Percentiles rank a stretch among this genome's conserved stretches.
Evolutionary conservation across 2,888 invertebrate species (phyloP).

Genomic region (Gymnoscelis rufifasciata): DNA sequence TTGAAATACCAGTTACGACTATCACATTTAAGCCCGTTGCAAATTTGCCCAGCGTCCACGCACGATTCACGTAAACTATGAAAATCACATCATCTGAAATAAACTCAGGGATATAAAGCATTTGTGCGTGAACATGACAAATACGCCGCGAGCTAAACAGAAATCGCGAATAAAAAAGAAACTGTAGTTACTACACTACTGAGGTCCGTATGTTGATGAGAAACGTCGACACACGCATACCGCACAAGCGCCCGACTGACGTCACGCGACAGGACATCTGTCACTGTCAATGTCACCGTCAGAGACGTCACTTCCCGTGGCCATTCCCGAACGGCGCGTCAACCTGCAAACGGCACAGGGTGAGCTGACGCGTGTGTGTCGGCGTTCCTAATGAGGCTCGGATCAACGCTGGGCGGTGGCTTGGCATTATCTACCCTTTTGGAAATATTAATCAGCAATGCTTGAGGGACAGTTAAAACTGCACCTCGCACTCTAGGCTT

Average conservation of each 20-base stretch:
- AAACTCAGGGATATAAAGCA: too few species aligned
- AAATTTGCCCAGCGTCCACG: too few species aligned
- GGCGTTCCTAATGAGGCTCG: slow-evolving; percentile 73
- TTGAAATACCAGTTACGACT: too few species aligned
- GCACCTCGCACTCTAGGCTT: too few species aligned
- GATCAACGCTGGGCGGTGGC: slow-evolving; percentile 41
- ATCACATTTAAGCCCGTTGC: too few species aligned
- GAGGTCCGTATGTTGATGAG: slow-evolving; percentile 74
- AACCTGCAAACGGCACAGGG: slow-evolving; percentile 60
- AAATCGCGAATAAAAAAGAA: slow-evolving; percentile 31
- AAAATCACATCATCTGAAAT: too few species aligned
- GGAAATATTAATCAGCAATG: neutral
- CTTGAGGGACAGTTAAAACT: too few species aligned
- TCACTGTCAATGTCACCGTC: too few species aligned
- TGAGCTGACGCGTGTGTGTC: slow-evolving; percentile 71
- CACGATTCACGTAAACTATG: too few species aligned
- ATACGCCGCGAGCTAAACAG: too few species aligned
- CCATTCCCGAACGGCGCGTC: slow-evolving; percentile 64
- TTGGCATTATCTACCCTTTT: neutral
- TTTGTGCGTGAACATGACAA: too few species aligned
- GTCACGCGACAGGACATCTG: too few species aligned
- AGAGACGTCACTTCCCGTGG: slow-evolving; percentile 38
- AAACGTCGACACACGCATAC: slow-evolving; percentile 76
- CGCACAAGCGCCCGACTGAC: slow-evolving; percentile 20
- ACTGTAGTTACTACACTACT: slow-evolving; percentile 63